Conservation (phyloP, 2,797 vertebrate genomes). For the Micropoecilia bifurca region DNA sequence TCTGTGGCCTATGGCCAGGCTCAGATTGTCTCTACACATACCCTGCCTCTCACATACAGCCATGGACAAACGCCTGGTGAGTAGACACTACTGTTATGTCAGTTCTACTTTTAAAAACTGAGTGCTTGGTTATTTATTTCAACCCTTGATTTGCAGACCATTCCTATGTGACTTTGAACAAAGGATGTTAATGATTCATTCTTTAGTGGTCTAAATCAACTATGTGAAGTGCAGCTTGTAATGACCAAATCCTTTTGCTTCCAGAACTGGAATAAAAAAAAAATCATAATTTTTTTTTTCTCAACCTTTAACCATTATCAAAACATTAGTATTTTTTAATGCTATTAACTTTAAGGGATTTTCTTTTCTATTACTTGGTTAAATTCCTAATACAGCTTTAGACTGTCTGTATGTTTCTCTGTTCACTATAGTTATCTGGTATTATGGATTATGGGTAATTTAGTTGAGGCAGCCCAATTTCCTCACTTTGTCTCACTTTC, state of each 20-base stretch:
- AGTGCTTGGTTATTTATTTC: background rate
- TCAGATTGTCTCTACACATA: slow-evolving; percentile 93
- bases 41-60: slow-evolving; percentile 92
- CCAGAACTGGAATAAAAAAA: background rate
- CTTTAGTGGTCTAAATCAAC: background rate
- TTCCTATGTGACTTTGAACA: background rate
- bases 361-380: background rate
- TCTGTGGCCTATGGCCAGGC: slow-evolving; percentile 78
- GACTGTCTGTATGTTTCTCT: background rate
- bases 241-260: background rate
- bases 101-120: background rate
- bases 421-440: background rate
- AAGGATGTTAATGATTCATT: background rate
- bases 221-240: background rate
- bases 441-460: background rate
- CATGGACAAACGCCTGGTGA: slow-evolving; percentile 92
- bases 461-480: background rate
- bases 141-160: background rate
- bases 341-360: background rate
- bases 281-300: background rate
- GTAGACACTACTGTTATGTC: slow-evolving; percentile 9
- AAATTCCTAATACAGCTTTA: background rate
- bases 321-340: background rate
- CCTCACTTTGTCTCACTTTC: background rate
- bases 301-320: background rate